Base-by-base conservation (phyloP, 2,888 invertebrate genomes). In the Diplazon laetatorius region DNA sequence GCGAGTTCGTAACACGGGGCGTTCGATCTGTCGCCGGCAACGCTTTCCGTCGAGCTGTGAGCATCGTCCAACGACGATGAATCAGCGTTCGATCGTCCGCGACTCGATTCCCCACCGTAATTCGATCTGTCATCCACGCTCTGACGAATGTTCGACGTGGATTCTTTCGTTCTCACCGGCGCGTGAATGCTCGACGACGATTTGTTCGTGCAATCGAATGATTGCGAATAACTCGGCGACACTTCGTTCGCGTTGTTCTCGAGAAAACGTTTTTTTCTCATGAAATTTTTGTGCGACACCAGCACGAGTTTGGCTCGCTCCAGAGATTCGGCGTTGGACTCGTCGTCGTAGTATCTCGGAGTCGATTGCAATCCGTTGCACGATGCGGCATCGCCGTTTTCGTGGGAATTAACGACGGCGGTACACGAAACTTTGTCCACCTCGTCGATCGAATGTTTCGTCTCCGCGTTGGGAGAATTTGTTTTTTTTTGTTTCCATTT, bases 231-330 rank as follows among this genome's bases (percentile, higher is more conserved):
- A 57, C 81, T 82, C 46, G 80, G 80, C 6, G 82, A 82, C 42
- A 80, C 76, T 30, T 79, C 77, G 48, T 78, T 57, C 9, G 65
- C 66, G 75, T 68, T 80, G 8, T 75, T 59, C 9, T 81, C 78
- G 46, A 85, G 48, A 20, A 85, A 84, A 65, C 80, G 81, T 46
- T 84, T 85, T 42, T 83, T 86, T 44, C 82, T 81, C 20, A 82
- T 78, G 22, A 85, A 75, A 77, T 83, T 85, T 59, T 80, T 84
- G 55, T 83, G 83, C 30, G 78, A 77, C 5, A 80, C 59, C 1
- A 75, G 65, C n/a, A 68, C 68, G 25, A 66, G n/a, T 18, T 66
- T 78, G 1, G 75, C 66, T 2, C 71, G 25, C 10, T 74, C 78
- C 14, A 70, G 39, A 2, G 55, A 70, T 20, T 75, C 75, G 10